Evolutionary conservation across 2,888 invertebrate species (phyloP), one percentile per base, ranked within the genome.

Genomic region (Dryocosmus kuriphilus): DNA sequence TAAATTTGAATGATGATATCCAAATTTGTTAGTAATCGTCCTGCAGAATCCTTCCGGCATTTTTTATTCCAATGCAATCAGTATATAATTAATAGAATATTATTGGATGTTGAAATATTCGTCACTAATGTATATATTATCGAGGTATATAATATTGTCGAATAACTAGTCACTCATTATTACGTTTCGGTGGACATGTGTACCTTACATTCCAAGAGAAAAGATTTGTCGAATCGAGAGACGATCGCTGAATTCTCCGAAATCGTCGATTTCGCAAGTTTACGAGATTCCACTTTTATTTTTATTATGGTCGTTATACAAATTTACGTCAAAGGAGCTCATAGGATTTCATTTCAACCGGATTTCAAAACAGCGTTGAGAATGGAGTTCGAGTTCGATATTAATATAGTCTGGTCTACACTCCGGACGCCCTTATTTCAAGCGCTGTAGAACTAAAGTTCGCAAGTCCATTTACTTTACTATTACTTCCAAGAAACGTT

Each of bases 151-250:
- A n/a, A n/a, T n/a, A n/a, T n/a, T n/a, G n/a, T n/a, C n/a, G n/a
- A n/a, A n/a, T n/a, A n/a, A n/a, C n/a, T n/a, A n/a, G n/a, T n/a
- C n/a, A n/a, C n/a, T n/a, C n/a, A n/a, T n/a, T n/a, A n/a, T n/a
- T n/a, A n/a, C n/a, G n/a, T n/a, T n/a, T n/a, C n/a, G n/a, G n/a
- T n/a, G n/a, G n/a, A n/a, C n/a, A n/a, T n/a, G n/a, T n/a, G n/a
- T n/a, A n/a, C n/a, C n/a, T 51, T 51, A 51, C 51, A 51, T 51
- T 51, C 51, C 51, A 51, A 51, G n/a, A 51, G 51, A 51, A n/a
- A 51, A 51, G 51, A 51, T 51, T 51, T 51, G 51, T 51, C 51
- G 51, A n/a, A 51, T 51, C 51, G 51, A 51, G 51, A 51, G 51
- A 51, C n/a, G 51, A 51, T 51, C 51, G 8, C 51, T 51, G 51